These are phyloP conservation scores for Eptatretus atami DNA, from an alignment of 2,797 vertebrate species.

Conservation along the genomic window DNA sequence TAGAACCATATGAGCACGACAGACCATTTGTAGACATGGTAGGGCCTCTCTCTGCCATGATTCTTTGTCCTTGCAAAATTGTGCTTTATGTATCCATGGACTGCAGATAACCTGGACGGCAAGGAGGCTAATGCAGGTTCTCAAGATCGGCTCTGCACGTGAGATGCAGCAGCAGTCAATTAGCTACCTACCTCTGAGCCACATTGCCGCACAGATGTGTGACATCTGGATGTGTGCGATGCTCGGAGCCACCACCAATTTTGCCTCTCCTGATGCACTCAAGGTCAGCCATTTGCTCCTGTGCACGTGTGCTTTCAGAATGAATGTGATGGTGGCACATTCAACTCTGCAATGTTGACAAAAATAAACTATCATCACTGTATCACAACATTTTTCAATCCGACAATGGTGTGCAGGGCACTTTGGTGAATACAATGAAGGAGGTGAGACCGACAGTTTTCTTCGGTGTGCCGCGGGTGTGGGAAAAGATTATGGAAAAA, in stretches of 20 bases:
- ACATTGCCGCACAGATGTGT: conserved; percentile 51
- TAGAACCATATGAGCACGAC: too few species aligned
- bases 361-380: too few species aligned
- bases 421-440: conserved; percentile 33
- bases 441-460: conserved; percentile 54
- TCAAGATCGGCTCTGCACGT: conserved; percentile 11
- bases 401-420: conserved; percentile 24
- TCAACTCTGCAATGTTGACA: too few species aligned
- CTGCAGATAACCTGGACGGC: conserved; percentile 53
- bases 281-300: conserved; percentile 23
- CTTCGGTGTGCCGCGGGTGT: conserved; percentile 58
- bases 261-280: conserved; percentile 53
- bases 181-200: conserved; percentile 82
- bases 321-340: too few species aligned
- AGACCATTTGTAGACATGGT: too few species aligned
- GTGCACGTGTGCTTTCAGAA: too few species aligned
- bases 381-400: too few species aligned
- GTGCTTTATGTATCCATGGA: neutral
- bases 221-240: conserved; percentile 46
- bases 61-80: too few species aligned
- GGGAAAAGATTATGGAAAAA: conserved; percentile 83
- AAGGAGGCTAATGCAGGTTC: conserved; percentile 9
- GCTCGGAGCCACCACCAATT: conserved; percentile 26
- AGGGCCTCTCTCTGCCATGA: too few species aligned
- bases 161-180: conserved; percentile 23